These are phyloP conservation scores for Apeltes quadracus DNA, from an alignment of 2,113 vertebrate genomes.

Conservation along the genomic window DNA sequence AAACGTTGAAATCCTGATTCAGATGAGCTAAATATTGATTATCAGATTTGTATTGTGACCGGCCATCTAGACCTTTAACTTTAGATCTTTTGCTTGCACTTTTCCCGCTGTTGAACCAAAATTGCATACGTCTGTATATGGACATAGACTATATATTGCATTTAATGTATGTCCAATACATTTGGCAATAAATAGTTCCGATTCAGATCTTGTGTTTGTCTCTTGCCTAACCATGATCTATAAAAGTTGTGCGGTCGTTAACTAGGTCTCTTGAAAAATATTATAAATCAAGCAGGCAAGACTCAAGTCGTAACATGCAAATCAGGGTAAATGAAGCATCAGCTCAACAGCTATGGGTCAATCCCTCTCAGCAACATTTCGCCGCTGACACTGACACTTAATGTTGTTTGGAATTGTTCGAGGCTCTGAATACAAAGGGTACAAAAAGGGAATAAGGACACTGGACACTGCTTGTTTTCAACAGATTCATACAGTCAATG, in stretches of 20 bases:
- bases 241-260: neutral
- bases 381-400: slow-evolving; percentile 6
- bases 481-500: neutral
- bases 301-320: slow-evolving; percentile 30
- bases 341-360: slow-evolving; percentile 5
- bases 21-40: slow-evolving; percentile 15
- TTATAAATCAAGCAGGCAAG: neutral
- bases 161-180: too few relatives aligned
- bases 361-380: slow-evolving; percentile 6
- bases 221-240: neutral
- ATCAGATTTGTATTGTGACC: neutral
- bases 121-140: too few relatives aligned
- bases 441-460: slow-evolving; percentile 4
- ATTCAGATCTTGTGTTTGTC: too few relatives aligned
- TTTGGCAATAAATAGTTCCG: too few relatives aligned
- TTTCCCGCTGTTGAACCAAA: neutral
- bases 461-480: neutral
- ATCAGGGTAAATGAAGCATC: slow-evolving; percentile 23
- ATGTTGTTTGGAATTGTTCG: neutral
- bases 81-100: neutral
- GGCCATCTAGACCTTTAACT: neutral
- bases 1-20: slow-evolving; percentile 28
- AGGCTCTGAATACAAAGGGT: slow-evolving; percentile 11
- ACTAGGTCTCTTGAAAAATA: neutral
- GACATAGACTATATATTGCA: too few relatives aligned